Evolutionary conservation across 1,140 invertebrate species (phyloP), one percentile per base, ranked within the genome.

Genomic region (Calephelis nemesis): DNA sequence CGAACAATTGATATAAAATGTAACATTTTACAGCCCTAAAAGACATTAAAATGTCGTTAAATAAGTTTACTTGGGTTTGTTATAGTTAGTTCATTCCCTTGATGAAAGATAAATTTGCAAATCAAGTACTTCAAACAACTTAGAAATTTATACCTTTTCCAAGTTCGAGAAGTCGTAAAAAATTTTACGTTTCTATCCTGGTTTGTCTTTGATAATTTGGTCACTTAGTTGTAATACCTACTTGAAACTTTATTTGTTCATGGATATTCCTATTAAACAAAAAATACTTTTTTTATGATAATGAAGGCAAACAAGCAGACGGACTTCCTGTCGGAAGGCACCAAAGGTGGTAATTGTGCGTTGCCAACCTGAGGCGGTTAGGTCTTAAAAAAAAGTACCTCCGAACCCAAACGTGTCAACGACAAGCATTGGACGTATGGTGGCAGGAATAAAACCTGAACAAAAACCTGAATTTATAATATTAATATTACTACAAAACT

Each of bases 1-100:
- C 19, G 52, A 30, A 12, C 10, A 30, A 58, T 58, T 7, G 15
- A 58, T 58, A 39, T 58, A 39, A 39, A 30, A 58, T 4, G 11
- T 58, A 30, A 58, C 4, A 58, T 58, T 58, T 58, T 58, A 58
- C 30, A 11, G 30, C 7, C 54, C 54, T 39, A 58, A 58, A 58
- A 58, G 54, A 58, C 54, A 58, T 58, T 30, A 58, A 58, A 58
- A 45, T 45, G 42, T 45, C 42, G 42, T 45, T 45, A 45, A 45
- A 58, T 30, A 30, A 58, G 10, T 19, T 58, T 39, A 58, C 54
- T 58, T 58, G 19, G 54, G 30, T 58, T 58, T 30, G 54, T 58
- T 58, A 58, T 58, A 45, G 19, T 58, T 58, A 58, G 54, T 58
- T 58, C 54, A 58, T 58, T 58, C 54, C 54, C 54, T 58, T 58